These are phyloP conservation scores for Hoplias malabaricus DNA, from an alignment of 2,113 vertebrate genomes.

Conservation along the genomic window DNA sequence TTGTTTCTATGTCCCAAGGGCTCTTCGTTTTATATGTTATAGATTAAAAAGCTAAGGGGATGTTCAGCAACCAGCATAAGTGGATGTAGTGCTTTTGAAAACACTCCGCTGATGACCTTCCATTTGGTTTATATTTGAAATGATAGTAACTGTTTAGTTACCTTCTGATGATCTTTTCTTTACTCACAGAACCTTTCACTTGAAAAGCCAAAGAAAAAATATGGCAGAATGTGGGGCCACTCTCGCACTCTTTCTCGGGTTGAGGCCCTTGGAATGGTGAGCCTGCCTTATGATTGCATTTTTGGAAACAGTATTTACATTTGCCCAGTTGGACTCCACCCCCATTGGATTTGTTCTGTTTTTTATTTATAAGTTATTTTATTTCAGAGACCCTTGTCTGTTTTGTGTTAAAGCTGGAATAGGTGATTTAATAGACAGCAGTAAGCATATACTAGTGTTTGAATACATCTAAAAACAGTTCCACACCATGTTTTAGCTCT, in stretches of 20 bases:
- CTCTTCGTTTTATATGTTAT: no score
- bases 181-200: constrained; percentile 55
- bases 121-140: background rate
- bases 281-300: background rate
- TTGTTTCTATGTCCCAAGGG: no score
- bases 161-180: background rate
- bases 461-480: no score
- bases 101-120: no score
- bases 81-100: no score
- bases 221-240: constrained; percentile 77
- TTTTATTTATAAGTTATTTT: background rate
- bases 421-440: no score
- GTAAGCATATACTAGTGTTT: no score
- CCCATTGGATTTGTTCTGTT: background rate
- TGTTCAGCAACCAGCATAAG: no score
- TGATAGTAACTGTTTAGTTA: background rate
- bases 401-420: no score
- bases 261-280: constrained; percentile 74
- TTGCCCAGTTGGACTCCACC: background rate
- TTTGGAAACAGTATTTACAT: background rate
- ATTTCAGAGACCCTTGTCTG: constrained; percentile 8
- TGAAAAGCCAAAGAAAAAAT: constrained; percentile 79
- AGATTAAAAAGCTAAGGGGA: no score
- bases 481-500: no score
- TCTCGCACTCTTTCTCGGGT: constrained; percentile 79